These are phyloP conservation scores for Tautogolabrus adspersus DNA, from an alignment of 2,113 vertebrate genomes.

Conservation along the genomic window DNA sequence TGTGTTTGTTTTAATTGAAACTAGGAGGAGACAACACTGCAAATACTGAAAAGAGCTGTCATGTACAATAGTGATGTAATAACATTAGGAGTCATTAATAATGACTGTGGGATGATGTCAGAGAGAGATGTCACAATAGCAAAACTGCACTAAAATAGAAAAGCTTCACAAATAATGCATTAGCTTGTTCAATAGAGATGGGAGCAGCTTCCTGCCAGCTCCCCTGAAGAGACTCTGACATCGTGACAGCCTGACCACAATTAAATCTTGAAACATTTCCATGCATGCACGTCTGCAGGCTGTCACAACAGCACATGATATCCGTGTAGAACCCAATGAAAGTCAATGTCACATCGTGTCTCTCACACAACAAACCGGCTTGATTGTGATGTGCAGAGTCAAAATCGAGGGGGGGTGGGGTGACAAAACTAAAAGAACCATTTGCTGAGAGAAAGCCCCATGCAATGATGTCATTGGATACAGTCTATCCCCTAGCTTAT, in stretches of 20 bases:
- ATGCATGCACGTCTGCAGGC: background rate
- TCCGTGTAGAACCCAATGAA: background rate
- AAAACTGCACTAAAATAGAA: conserved; percentile 45
- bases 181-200: conserved; percentile 44
- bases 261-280: background rate
- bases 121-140: conserved; percentile 10
- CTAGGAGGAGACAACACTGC: conserved; percentile 6
- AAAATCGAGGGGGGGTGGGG: conserved; percentile 9
- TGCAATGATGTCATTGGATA: conserved; percentile 75
- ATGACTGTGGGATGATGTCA: conserved; percentile 26
- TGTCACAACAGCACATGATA: background rate
- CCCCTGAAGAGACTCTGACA: conserved; percentile 25
- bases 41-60: conserved; percentile 4
- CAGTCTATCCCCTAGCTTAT: conserved; percentile 2
- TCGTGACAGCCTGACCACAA: conserved; percentile 38
- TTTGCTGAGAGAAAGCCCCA: conserved; percentile 57
- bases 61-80: background rate
- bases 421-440: conserved; percentile 46
- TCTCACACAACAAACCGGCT: conserved; percentile 15
- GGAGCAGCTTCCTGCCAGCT: conserved; percentile 48
- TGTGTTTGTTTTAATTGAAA: conserved; percentile 22
- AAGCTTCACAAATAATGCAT: conserved; percentile 75
- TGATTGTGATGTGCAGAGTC: conserved; percentile 19
- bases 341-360: conserved; percentile 36
- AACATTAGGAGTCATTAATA: conserved; percentile 1